Percentiles rank a stretch among this genome's conserved stretches.
Conservation (phyloP, 2,888 invertebrate species). For the Panzeria rudis region DNA sequence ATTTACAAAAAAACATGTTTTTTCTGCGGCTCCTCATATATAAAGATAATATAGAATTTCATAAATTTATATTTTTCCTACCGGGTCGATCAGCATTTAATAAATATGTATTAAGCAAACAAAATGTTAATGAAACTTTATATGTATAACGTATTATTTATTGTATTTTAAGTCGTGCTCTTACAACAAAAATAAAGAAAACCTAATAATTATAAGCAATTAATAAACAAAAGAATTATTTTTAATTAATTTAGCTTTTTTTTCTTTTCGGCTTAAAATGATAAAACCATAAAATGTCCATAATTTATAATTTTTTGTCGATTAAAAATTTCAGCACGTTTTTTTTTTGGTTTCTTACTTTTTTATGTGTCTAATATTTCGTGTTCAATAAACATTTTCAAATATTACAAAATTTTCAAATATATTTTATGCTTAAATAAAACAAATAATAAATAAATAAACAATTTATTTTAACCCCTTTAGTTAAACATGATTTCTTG, state of each 20-base stretch:
- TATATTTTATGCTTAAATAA: conserved; percentile 28
- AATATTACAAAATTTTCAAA: conserved; percentile 51
- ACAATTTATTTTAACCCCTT: conserved; percentile 64
- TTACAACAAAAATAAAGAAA: conserved; percentile 20
- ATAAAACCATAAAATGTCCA: conserved; percentile 32
- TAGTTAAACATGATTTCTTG: conserved; percentile 70
- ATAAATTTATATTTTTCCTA: not conserved
- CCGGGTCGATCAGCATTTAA: not conserved
- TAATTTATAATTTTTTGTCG: conserved; percentile 32
- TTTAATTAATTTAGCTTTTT: conserved; percentile 54
- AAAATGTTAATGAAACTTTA: not conserved
- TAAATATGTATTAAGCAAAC: not conserved
- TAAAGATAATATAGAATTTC: too few species aligned
- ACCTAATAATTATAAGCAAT: conserved; percentile 61
- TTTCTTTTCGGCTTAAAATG: conserved; percentile 36
- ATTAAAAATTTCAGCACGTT: conserved; percentile 61
- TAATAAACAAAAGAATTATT: conserved; percentile 49
- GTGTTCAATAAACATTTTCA: conserved; percentile 68
- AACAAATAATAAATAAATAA: conserved; percentile 37
- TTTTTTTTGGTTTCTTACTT: conserved; percentile 31
- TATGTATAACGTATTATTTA: not conserved
- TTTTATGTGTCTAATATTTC: conserved; percentile 31
- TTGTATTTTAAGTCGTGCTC: conserved; percentile 16
- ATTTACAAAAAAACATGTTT: too few species aligned
- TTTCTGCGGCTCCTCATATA: too few species aligned